Base-by-base conservation (phyloP, 2,113 vertebrate genomes). In the Tinamus guttatus region DNA sequence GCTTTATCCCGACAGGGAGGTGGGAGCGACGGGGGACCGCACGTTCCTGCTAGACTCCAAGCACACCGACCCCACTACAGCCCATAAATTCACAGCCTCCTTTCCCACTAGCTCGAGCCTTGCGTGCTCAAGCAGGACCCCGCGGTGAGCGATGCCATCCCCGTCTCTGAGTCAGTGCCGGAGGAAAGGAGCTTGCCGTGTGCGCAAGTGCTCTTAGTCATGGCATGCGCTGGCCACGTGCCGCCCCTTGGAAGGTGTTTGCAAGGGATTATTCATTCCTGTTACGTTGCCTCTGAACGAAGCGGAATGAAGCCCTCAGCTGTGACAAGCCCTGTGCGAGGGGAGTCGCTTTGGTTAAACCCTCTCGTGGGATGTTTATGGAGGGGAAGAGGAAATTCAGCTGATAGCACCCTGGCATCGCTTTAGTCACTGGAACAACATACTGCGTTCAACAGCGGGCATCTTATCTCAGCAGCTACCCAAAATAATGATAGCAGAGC, bases 331-430 rank as follows among this genome's bases (percentile, higher is more conserved):
- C 17, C 54, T 11, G 9, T 58, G 30, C 16, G 16, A 58, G 28
- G 28, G 28, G 30, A 32, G 28, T 32, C 18, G 28, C 54, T 32
- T 58, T 30, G 54, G 54, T 32, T 58, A 32, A 30, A 18, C 54
- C 30, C 16, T 27, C 54, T 11, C 38, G 0, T 4, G 34, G 89
- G 40, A 47, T 2, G 0, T 8, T 43, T 5, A 21, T 9, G 19
- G 38, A 58, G 27, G 9, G 0, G 0, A 60, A 15, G 52, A 47
- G 45, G 58, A 38, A 65, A 65, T 30, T 4, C 1, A 2, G 4
- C 16, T 89, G 60, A 62, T 52, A 58, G n/a, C 36, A 30, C 4
- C 0, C 6, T 3, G 28, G 43, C 19, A 52, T 38, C 5, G 1
- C 65, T 32, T 82, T 30, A 47, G 19, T 90, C 51, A 47, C 25